Base-by-base conservation (phyloP, 2,113 vertebrate species). In the Sardina pilchardus region DNA sequence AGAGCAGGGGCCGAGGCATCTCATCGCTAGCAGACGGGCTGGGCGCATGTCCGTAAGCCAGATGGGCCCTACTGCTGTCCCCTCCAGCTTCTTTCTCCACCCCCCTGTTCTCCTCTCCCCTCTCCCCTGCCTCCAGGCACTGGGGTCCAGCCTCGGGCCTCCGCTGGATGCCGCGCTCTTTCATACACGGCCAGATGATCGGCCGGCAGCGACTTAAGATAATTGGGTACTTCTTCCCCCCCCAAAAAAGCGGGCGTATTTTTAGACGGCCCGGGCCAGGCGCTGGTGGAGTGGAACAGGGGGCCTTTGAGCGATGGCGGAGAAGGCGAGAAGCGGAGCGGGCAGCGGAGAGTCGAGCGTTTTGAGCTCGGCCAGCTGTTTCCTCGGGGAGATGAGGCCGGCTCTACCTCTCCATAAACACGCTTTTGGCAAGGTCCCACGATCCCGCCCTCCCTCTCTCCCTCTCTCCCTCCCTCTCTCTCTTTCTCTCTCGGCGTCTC, bases 331-430 rank as follows among this genome's bases (percentile, higher is more conserved):
- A 26, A 71, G 26, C n/a, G 63, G 63, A 71, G 63, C 2, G 26
- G 63, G 30, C 0, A 34, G 63, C 30, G 12, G 8, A 34, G 26
- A 71, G 26, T 1, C 3, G 26, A 34, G 63, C n/a, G 63, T 34
- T 5, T 24, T 30, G 63, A 71, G n/a, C n/a, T 10, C 8, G n/a
- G 63, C 63, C 87, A 84, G 82, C 87, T 86, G 87, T 88, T 71
- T 71, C 26, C 85, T 85, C 87, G 14, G 44, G 83, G 84, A 81
- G 82, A 59, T 36, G 43, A 67, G 83, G 81, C 50, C 78, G 36
- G 21, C 81, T 81, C 81, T 48, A 42, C 47, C 85, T 81, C 82
- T 81, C 67, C 81, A 81, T 88, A 85, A 88, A 88, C 84, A 88
- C 50, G 26, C 63, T 86, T 56, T 47, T 84, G 87, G 82, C 87